Conservation (phyloP, 2,797 vertebrate species). For the Chaunax sp. region DNA sequence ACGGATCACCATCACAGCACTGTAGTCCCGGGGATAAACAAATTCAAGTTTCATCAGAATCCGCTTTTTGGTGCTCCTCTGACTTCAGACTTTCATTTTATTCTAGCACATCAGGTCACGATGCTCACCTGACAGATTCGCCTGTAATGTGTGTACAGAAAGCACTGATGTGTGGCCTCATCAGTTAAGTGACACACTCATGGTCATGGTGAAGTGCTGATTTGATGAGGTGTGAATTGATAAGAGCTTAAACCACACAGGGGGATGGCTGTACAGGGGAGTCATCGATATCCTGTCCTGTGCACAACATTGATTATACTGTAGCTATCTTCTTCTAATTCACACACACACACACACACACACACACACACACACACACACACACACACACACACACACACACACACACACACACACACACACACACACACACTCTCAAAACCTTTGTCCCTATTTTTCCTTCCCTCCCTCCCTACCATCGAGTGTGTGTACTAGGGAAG, state of each 20-base stretch:
- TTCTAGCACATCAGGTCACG: conserved; percentile 4
- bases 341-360: no score
- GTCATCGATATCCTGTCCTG: conserved; percentile 54
- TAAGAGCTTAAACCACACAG: conserved; percentile 39
- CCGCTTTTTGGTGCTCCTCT: conserved; percentile 8
- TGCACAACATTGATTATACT: conserved; percentile 62
- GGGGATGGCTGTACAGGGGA: conserved; percentile 21
- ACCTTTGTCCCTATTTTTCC: neutral
- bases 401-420: no score
- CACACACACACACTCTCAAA: conserved; percentile 1
- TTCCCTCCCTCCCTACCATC: neutral
- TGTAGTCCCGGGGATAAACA: neutral
- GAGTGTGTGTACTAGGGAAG: neutral
- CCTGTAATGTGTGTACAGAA: conserved; percentile 15
- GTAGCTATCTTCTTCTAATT: conserved; percentile 31
- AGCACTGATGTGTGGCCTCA: conserved; percentile 1
- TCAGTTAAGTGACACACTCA: neutral
- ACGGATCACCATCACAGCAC: conserved; percentile 16
- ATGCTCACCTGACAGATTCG: conserved; percentile 5
- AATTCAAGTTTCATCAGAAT: conserved; percentile 34
- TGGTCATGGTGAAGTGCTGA: conserved; percentile 50
- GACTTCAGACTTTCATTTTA: neutral
- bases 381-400: no score
- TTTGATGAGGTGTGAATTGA: conserved; percentile 62
- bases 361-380: no score